A percentile compares a stretch with the other conserved stretches of the same genome.
Conservation (phyloP, 2,113 vertebrate genomes). For the Alligator sinensis region DNA sequence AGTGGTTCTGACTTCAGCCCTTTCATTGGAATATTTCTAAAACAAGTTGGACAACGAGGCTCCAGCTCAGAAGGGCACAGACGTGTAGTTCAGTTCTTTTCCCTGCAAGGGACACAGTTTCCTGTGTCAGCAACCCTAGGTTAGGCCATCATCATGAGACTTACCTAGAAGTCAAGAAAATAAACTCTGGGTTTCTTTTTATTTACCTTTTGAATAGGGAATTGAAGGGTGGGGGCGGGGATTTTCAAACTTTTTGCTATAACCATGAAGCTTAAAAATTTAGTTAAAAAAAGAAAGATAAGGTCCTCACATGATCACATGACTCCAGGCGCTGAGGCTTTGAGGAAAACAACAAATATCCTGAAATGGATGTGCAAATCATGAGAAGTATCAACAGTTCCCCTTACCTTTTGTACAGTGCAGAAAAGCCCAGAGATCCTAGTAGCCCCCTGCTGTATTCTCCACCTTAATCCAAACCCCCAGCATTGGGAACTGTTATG, state of each 20-base stretch:
- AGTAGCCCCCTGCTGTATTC: background rate
- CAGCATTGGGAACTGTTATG: background rate
- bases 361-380: too few species aligned
- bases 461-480: background rate
- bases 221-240: fast-evolving
- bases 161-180: background rate
- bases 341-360: background rate
- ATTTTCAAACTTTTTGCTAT: background rate
- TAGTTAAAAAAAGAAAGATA: background rate
- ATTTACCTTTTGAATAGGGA: background rate
- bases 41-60: background rate
- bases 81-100: background rate
- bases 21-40: background rate
- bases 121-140: background rate
- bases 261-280: background rate
- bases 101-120: background rate
- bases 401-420: background rate
- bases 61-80: background rate
- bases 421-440: background rate
- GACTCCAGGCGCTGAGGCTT: background rate
- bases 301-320: background rate
- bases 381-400: background rate
- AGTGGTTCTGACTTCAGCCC: background rate
- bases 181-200: background rate
- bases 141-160: background rate